These are phyloP conservation scores for Megathymus violae DNA, from an alignment of 1,140 invertebrate species.

Conservation along the genomic window DNA sequence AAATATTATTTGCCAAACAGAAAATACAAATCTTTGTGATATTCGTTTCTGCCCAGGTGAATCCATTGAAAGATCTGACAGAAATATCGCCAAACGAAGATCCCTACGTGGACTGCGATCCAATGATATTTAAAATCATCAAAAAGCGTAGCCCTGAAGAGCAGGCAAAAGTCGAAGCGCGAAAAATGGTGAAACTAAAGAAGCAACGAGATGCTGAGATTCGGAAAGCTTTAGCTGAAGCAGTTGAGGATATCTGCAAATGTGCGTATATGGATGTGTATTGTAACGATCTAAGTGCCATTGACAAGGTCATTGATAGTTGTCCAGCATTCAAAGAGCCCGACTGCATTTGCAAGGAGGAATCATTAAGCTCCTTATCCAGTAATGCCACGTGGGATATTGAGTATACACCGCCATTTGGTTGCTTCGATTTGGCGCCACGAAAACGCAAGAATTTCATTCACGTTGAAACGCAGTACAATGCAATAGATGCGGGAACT, in stretches of 20 bases:
- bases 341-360: conserved; percentile 69
- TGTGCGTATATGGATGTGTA: conserved; percentile 81
- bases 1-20: too few relatives aligned
- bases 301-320: conserved; percentile 75
- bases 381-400: conserved; percentile 81
- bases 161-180: conserved; percentile 73
- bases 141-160: conserved; percentile 81
- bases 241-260: conserved; percentile 77
- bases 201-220: conserved; percentile 75
- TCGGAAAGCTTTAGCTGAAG: conserved; percentile 71
- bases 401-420: conserved; percentile 78
- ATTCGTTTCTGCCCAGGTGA: too few relatives aligned
- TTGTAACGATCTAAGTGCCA: conserved; percentile 75
- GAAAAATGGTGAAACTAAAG: conserved; percentile 75
- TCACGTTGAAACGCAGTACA: conserved; percentile 76
- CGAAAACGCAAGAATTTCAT: conserved; percentile 62
- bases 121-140: conserved; percentile 84
- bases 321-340: conserved; percentile 77
- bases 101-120: conserved; percentile 85
- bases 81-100: conserved; percentile 81
- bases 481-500: conserved; percentile 66
- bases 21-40: too few relatives aligned
- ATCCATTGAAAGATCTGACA: conserved; percentile 83
- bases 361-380: conserved; percentile 71
- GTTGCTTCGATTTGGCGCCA: conserved; percentile 72